Conservation (phyloP, 2,113 vertebrate genomes). For the Pachyramphus minor region DNA sequence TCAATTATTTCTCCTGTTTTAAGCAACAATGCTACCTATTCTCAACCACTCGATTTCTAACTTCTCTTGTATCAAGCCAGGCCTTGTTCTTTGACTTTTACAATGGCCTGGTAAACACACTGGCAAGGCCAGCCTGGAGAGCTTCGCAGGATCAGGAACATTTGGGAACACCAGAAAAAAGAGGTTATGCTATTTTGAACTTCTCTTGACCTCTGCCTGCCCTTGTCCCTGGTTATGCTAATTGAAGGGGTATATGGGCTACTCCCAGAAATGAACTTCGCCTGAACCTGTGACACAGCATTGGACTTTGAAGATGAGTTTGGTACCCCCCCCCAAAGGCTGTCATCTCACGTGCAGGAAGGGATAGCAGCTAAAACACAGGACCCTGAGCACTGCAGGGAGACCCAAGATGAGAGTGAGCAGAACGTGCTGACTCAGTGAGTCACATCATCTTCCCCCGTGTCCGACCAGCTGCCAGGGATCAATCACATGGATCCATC, state of each 20-base stretch:
- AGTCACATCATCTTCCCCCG: not conserved
- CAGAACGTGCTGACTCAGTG: fast-evolving
- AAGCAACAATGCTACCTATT: conserved; percentile 86
- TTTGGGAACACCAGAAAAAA: conserved; percentile 67
- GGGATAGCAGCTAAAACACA: not conserved
- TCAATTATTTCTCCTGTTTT: conserved; percentile 84
- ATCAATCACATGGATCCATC: fast-evolving
- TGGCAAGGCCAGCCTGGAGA: conserved; percentile 53
- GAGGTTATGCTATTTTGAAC: conserved; percentile 83
- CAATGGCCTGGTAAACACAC: conserved; percentile 65
- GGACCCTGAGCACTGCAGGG: not conserved
- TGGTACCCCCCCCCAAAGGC: not conserved
- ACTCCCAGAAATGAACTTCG: conserved; percentile 86
- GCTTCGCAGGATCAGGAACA: conserved; percentile 58
- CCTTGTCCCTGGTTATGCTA: conserved; percentile 75
- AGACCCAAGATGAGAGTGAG: fast-evolving
- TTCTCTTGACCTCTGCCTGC: conserved; percentile 82
- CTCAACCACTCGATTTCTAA: conserved; percentile 70
- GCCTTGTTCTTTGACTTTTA: conserved; percentile 80
- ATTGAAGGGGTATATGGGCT: conserved; percentile 47
- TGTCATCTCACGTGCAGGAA: not conserved
- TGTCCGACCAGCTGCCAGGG: not conserved
- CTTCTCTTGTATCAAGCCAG: conserved; percentile 75
- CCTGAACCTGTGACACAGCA: conserved; percentile 89
- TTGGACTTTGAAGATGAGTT: conserved; percentile 68